Percentiles rank a stretch among this genome's conserved stretches.
These are phyloP conservation scores for Epinephelus fuscoguttatus DNA, from an alignment of 2,113 vertebrate species.

Conservation along the genomic window DNA sequence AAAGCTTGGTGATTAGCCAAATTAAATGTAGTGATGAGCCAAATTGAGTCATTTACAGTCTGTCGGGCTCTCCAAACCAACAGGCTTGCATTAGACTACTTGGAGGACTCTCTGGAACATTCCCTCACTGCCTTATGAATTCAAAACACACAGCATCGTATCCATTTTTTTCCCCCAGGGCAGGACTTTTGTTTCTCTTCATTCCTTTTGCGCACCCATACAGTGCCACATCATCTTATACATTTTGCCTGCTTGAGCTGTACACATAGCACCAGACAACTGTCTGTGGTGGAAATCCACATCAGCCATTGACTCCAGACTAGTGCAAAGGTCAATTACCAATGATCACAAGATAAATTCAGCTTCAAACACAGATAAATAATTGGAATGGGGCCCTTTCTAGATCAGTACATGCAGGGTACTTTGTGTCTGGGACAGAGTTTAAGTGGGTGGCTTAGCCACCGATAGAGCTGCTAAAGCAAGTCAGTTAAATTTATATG, in stretches of 20 bases:
- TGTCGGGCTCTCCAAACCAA: constrained; percentile 29
- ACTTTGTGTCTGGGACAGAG: constrained; percentile 62
- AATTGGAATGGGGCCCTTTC: constrained; percentile 51
- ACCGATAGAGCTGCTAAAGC: constrained; percentile 58
- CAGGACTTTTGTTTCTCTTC: constrained; percentile 23
- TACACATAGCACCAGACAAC: constrained; percentile 31
- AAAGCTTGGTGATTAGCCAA: constrained; percentile 44
- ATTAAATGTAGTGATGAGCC: constrained; percentile 45
- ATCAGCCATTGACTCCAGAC: constrained; percentile 39
- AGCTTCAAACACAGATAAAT: constrained; percentile 63
- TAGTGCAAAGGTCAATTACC: constrained; percentile 65
- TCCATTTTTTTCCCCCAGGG: constrained; percentile 16
- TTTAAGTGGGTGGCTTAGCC: constrained; percentile 62
- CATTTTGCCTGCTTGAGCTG: constrained; percentile 24
- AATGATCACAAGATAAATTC: constrained; percentile 58
- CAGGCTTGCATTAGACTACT: constrained; percentile 52
- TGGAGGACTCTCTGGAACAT: constrained; percentile 58
- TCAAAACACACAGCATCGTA: constrained; percentile 33
- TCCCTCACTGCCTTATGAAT: constrained; percentile 31
- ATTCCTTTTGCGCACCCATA: constrained; percentile 2
- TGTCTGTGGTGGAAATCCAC: constrained; percentile 54
- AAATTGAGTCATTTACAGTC: constrained; percentile 58
- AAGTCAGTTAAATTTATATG: constrained; percentile 73
- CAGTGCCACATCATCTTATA: constrained; percentile 22
- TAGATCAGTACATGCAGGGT: constrained; percentile 26